These are phyloP conservation scores for Epizoanthus fatuus DNA, from an alignment of 92 coral and sea anemone genomes.

Conservation along the genomic window DNA sequence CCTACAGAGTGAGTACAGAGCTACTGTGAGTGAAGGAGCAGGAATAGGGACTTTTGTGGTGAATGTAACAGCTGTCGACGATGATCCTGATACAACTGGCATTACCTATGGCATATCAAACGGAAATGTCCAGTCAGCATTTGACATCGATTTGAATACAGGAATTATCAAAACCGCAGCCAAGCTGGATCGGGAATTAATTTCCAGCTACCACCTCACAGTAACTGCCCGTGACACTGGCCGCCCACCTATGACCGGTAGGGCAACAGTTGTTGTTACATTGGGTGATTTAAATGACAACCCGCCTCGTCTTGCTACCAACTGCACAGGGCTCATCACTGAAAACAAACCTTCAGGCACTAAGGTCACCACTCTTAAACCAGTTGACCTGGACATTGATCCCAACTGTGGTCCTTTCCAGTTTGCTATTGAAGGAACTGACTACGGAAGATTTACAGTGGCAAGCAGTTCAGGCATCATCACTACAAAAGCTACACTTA, in stretches of 20 bases:
- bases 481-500: conserved; percentile 73
- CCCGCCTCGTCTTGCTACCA: conserved; percentile 78
- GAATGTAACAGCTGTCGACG: conserved; percentile 97
- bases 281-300: conserved; percentile 92
- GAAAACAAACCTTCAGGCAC: conserved; percentile 85
- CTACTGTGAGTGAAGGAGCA: conserved; percentile 71
- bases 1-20: conserved; percentile 73
- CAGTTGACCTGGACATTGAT: conserved; percentile 82
- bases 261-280: conserved; percentile 77
- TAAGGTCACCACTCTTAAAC: conserved; percentile 73
- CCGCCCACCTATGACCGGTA: conserved; percentile 87
- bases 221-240: conserved; percentile 92
- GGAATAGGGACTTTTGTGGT: conserved; percentile 70
- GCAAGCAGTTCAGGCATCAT: conserved; percentile 67
- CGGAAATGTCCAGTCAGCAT: conserved; percentile 78
- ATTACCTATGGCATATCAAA: conserved; percentile 76
- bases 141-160: conserved; percentile 67
- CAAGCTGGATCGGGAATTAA: conserved; percentile 85
- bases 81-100: conserved; percentile 62
- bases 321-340: conserved; percentile 74
- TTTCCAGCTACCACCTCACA: conserved; percentile 75
- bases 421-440: conserved; percentile 71
- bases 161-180: conserved; percentile 75
- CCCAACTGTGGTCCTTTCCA: conserved; percentile 93
- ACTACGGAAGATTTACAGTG: conserved; percentile 83